These are phyloP conservation scores for Diadophis punctatus DNA, from an alignment of 2,113 vertebrate genomes.

Conservation along the genomic window DNA sequence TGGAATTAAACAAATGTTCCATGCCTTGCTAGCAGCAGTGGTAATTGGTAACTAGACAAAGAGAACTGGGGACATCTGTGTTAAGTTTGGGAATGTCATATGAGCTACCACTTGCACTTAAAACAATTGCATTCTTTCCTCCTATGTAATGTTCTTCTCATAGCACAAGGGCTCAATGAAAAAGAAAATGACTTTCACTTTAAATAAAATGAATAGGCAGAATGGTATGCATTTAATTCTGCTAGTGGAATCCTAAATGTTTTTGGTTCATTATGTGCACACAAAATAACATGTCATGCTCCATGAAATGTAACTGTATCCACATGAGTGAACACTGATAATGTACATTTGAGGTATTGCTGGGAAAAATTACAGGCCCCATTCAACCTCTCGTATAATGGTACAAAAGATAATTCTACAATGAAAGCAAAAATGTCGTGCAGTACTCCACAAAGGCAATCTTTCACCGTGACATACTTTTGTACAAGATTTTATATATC, in stretches of 20 bases:
- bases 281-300: conserved; percentile 29
- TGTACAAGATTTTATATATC: conserved; percentile 28
- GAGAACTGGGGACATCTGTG: not conserved
- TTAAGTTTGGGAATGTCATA: not conserved
- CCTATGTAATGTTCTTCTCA: not conserved
- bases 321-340: conserved; percentile 43
- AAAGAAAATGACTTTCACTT: conserved; percentile 31
- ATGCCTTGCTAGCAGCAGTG: not conserved
- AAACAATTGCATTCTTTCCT: not conserved
- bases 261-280: conserved; percentile 33
- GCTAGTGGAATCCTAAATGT: conserved; percentile 13
- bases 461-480: conserved; percentile 8
- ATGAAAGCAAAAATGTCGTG: conserved; percentile 37
- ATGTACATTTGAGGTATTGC: conserved; percentile 37
- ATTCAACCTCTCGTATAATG: conserved; percentile 34
- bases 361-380: conserved; percentile 34
- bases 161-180: not conserved
- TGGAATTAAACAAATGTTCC: not conserved
- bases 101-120: not conserved
- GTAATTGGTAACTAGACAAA: not conserved
- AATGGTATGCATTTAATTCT: not conserved
- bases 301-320: conserved; percentile 45
- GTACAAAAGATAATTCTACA: conserved; percentile 36
- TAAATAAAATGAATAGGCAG: conserved; percentile 23
- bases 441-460: conserved; percentile 23